phyloP scores from a whole-genome alignment of 2,797 vertebrate genomes.

The Sylvilagus floridanus region DNA sequence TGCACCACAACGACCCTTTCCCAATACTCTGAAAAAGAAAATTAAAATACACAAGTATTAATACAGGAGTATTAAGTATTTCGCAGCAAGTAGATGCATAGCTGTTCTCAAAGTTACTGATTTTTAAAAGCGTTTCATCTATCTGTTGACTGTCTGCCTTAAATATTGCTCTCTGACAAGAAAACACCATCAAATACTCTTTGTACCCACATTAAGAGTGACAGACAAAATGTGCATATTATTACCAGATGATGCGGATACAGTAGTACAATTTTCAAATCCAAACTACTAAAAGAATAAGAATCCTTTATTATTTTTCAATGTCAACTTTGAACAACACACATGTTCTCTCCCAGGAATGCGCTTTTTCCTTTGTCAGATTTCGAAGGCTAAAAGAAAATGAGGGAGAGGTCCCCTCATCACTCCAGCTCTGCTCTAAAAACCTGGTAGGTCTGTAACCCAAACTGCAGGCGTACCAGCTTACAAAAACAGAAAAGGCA shows the following conservation, averaged over 20 bases:
- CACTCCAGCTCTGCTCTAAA: slow-evolving; percentile 79
- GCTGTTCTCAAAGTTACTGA: slow-evolving; percentile 41
- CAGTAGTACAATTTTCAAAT: slow-evolving; percentile 54
- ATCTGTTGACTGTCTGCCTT: slow-evolving; percentile 61
- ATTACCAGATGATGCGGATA: slow-evolving; percentile 20
- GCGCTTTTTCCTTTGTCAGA: slow-evolving; percentile 37
- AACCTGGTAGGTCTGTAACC: slow-evolving; percentile 77
- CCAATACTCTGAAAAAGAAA: slow-evolving; percentile 91
- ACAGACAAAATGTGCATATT: not conserved
- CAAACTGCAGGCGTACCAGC: slow-evolving; percentile 70
- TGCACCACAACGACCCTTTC: slow-evolving; percentile 92
- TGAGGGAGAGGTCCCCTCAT: slow-evolving; percentile 61
- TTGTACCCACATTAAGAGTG: slow-evolving; percentile 41
- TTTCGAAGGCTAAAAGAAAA: slow-evolving; percentile 42
- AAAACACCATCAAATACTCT: slow-evolving; percentile 11
- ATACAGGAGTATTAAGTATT: slow-evolving; percentile 39
- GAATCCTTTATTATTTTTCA: slow-evolving; percentile 48
- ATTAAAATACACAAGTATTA: slow-evolving; percentile 72
- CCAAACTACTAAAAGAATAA: slow-evolving; percentile 34
- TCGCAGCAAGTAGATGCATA: slow-evolving; percentile 57
- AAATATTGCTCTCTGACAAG: not conserved
- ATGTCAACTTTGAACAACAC: slow-evolving; percentile 60
- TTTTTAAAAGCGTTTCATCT: slow-evolving; percentile 70
- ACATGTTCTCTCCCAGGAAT: slow-evolving; percentile 24
- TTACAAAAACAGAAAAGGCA: slow-evolving; percentile 80